Evolutionary conservation across 2,888 invertebrate species (phyloP).

Genomic region (Caenorhabditis zanzibari): DNA sequence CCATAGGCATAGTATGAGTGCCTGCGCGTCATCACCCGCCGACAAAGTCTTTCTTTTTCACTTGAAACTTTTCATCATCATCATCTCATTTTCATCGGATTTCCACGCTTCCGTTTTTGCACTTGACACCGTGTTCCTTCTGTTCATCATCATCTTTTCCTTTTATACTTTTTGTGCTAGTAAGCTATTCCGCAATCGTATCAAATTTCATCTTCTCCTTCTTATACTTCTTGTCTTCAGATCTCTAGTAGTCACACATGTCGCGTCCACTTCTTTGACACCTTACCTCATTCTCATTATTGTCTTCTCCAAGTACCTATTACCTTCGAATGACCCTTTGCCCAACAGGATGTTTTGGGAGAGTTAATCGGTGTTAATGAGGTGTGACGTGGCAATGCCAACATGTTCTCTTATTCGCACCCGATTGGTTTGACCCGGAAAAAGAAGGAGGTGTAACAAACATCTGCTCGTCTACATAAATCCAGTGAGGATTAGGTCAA

Average conservation of each 20-base stretch:
- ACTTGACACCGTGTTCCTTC: slow-evolving; percentile 44
- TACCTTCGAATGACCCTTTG: slow-evolving; percentile 50
- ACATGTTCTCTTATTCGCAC: slow-evolving; percentile 17
- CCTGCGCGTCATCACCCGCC: slow-evolving; percentile 45
- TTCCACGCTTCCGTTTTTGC: slow-evolving; percentile 34
- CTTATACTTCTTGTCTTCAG: slow-evolving; percentile 21
- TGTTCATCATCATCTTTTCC: slow-evolving; percentile 9
- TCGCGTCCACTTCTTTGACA: slow-evolving; percentile 40
- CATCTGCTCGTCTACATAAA: slow-evolving; percentile 17
- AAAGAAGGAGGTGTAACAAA: background rate
- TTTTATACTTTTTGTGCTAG: slow-evolving; percentile 37
- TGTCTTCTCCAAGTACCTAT: slow-evolving; percentile 42
- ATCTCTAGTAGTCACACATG: slow-evolving; percentile 43
- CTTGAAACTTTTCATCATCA: slow-evolving; percentile 55
- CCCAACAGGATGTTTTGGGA: slow-evolving; percentile 41
- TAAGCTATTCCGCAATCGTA: slow-evolving; percentile 45
- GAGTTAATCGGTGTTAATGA: slow-evolving; percentile 48
- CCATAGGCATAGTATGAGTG: slow-evolving; percentile 40
- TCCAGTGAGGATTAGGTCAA: background rate
- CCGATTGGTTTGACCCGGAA: slow-evolving; percentile 18
- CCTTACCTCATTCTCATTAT: slow-evolving; percentile 49
- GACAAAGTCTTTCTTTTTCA: slow-evolving; percentile 54
- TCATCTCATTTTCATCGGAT: slow-evolving; percentile 31
- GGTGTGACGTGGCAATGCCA: slow-evolving; percentile 53
- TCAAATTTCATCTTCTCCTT: slow-evolving; percentile 40